Evolutionary conservation across 2,888 invertebrate genomes (phyloP), one percentile per base, ranked within the genome.

Genomic region (Glyphotaelius pellucidus): DNA sequence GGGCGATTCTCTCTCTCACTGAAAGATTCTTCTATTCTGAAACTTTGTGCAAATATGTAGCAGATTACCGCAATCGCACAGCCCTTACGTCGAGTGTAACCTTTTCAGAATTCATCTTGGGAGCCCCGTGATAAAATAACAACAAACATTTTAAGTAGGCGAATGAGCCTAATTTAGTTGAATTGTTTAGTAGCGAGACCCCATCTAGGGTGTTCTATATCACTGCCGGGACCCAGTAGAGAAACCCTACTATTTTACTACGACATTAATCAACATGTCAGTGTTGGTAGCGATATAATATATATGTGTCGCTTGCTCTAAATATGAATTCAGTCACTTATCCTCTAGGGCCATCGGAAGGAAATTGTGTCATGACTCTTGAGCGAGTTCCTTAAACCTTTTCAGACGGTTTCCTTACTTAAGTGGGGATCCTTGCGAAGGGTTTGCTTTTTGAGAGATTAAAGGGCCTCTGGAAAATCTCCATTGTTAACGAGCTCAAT

Each of bases 361-460:
- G 88, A 79, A 89, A 89, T 89, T 89, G 88, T 89, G 67, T 89
- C 88, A 79, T 79, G 88, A 89, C 88, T 79, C 35, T 89, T 14
- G 88, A 35, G 31, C 38, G 42, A 35, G 67, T 35, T 80, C 88
- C 80, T 80, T 79, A 32, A 89, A 89, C 88, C 88, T 80, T 89
- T 89, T 89, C 79, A 89, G 79, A 89, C 79, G 80, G 88, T 89
- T 89, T 79, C 88, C 88, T 80, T 79, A 31, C 80, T 35, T 79
- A 89, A 89, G 88, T 89, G 88, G n/a, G 79, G 67, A 89, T 89
- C 88, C n/a, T n/a, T 25, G 32, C 67, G 79, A 79, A 80, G 42
- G 88, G 67, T 25, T 87, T 87, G 31, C 87, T 79, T 89, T 89
- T 89, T 89, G 42, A 89, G 88, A 89, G 32, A 89, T 89, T 89